Percentiles rank a stretch among this genome's conserved stretches.
These are phyloP conservation scores for Diogma glabrata DNA, from an alignment of 2,888 invertebrate genomes.

Conservation along the genomic window DNA sequence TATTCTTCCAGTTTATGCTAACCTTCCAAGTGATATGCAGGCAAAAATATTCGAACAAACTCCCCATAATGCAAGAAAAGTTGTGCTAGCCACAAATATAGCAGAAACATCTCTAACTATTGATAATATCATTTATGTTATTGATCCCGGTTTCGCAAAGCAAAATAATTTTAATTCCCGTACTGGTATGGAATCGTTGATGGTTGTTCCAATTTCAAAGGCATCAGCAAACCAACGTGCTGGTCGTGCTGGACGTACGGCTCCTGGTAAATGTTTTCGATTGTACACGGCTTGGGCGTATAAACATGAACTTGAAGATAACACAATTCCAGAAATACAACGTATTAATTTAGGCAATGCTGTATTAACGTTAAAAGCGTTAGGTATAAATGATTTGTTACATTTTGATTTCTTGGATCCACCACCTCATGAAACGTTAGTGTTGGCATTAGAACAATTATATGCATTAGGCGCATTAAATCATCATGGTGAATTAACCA, in stretches of 20 bases:
- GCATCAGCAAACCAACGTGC: constrained; percentile 97
- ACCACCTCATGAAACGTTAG: constrained; percentile 86
- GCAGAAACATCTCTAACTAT: constrained; percentile 99
- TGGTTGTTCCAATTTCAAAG: constrained; percentile 97
- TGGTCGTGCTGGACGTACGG: constrained; percentile 89
- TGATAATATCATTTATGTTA: constrained; percentile 96
- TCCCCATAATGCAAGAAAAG: constrained; percentile 91
- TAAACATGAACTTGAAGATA: constrained; percentile 95
- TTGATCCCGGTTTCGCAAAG: constrained; percentile 99
- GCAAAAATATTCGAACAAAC: constrained; percentile 98
- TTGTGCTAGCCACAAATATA: constrained; percentile 95
- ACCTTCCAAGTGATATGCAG: constrained; percentile 97
- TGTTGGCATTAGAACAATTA: constrained; percentile 89
- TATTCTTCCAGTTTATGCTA: constrained; percentile 94
- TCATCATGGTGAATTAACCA: constrained; percentile 94
- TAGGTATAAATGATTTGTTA: constrained; percentile 94
- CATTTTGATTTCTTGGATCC: constrained; percentile 99
- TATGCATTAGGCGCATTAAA: constrained; percentile 96
- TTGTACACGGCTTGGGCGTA: constrained; percentile 98
- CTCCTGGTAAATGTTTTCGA: constrained; percentile 96
- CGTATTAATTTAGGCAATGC: constrained; percentile 94
- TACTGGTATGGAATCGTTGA: constrained; percentile 96
- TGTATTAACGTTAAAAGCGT: constrained; percentile 88
- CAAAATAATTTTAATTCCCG: constrained; percentile 97
- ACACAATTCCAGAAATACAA: constrained; percentile 97